A percentile compares a stretch with the other conserved stretches of the same genome.
phyloP scores from a whole-genome alignment of 2,797 vertebrate species.

The Tapera naevia region DNA sequence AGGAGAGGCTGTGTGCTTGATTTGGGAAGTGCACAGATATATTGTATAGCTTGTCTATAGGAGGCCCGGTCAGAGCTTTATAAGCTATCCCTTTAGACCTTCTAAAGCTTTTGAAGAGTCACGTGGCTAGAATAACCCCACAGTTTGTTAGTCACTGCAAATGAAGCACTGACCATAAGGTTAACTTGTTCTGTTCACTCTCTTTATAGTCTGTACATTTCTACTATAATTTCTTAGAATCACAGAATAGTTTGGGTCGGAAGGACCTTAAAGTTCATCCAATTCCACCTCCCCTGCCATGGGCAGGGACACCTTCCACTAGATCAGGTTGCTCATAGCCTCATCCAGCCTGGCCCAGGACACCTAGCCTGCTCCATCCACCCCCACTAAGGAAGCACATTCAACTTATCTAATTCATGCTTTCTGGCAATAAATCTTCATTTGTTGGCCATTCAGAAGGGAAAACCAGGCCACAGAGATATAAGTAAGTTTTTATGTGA shows the following conservation, averaged over 20 bases:
- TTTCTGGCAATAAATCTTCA: not conserved
- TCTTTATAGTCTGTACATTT: not conserved
- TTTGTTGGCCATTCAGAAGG: not conserved
- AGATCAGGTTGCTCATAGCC: too few relatives aligned
- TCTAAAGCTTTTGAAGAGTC: not conserved
- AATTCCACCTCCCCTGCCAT: too few relatives aligned
- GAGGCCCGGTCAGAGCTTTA: not conserved
- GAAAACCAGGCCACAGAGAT: not conserved
- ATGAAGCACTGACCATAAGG: not conserved
- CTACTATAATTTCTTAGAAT: not conserved
- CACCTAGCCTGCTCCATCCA: not conserved
- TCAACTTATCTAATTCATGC: fast-evolving
- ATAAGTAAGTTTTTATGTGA: fast-evolving
- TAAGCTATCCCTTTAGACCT: not conserved
- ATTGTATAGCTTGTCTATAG: fast-evolving
- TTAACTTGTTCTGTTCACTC: not conserved
- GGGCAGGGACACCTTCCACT: too few relatives aligned
- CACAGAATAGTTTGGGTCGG: too few relatives aligned
- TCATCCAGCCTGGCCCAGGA: too few relatives aligned
- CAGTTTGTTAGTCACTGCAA: not conserved
- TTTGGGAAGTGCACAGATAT: fast-evolving
- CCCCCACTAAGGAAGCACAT: fast-evolving
- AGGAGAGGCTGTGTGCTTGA: not conserved
- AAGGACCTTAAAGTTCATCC: too few relatives aligned
- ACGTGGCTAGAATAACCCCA: not conserved